phyloP scores from a whole-genome alignment of 2,113 vertebrate genomes.

The Bujurquina vittata region DNA sequence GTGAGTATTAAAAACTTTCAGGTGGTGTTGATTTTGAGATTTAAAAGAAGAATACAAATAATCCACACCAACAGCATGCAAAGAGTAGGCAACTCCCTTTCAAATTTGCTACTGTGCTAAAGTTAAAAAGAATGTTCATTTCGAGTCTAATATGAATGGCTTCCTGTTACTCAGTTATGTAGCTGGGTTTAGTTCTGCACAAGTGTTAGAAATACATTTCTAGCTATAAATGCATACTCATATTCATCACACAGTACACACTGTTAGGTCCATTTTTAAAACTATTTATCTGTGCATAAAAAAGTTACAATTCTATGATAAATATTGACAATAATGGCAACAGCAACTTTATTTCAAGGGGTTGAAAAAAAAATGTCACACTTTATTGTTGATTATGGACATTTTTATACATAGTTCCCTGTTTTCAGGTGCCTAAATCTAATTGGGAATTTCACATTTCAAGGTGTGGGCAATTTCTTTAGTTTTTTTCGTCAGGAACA shows the following conservation, averaged over 20 bases:
- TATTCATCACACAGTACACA: background rate
- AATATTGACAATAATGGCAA: no score
- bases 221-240: background rate
- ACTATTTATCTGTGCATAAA: no score
- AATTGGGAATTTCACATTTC: no score
- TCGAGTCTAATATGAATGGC: background rate
- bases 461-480: no score
- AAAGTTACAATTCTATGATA: no score
- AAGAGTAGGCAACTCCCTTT: background rate
- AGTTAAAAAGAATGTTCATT: background rate
- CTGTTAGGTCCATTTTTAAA: background rate
- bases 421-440: no score
- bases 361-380: no score
- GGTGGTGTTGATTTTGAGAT: background rate
- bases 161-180: background rate
- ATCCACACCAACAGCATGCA: no score
- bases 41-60: background rate
- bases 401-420: no score
- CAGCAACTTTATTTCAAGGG: no score
- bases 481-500: no score
- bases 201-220: background rate
- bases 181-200: background rate
- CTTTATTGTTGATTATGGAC: no score
- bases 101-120: background rate
- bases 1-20: conserved; percentile 31